Conservation (phyloP, 1,140 invertebrate genomes). For the Conopomorpha cramerella region DNA sequence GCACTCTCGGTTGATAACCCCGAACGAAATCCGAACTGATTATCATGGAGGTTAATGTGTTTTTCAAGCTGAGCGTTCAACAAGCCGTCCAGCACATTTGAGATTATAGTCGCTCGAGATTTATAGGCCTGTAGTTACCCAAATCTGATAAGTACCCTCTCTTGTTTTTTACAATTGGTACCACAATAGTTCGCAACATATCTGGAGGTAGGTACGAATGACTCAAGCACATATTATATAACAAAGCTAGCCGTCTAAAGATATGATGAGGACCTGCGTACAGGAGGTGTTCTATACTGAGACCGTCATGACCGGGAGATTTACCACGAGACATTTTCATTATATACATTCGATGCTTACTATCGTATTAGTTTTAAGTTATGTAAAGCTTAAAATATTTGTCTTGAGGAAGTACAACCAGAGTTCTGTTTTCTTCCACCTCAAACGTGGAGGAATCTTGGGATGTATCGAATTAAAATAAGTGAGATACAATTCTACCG, state of each 20-base stretch:
- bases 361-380: no score
- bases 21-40: constrained; percentile 1
- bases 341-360: neutral
- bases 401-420: no score
- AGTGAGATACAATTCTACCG: no score
- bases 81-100: neutral
- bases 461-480: no score
- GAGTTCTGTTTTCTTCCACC: no score
- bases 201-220: neutral
- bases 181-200: constrained; percentile 1
- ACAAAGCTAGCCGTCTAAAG: neutral
- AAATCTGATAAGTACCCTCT: neutral
- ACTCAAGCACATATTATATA: neutral
- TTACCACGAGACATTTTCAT: neutral
- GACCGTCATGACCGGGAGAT: constrained; percentile 1
- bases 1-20: constrained; percentile 1
- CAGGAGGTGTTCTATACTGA: neutral
- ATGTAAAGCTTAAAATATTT: no score
- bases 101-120: neutral
- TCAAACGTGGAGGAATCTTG: no score
- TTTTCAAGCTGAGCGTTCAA: neutral
- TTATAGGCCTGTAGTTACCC: constrained; percentile 2
- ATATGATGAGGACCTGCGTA: neutral
- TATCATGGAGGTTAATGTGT: neutral
- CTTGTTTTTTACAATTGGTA: constrained; percentile 2